Base-by-base conservation (phyloP, 1,140 invertebrate genomes). In the Drosophila cardini region DNA sequence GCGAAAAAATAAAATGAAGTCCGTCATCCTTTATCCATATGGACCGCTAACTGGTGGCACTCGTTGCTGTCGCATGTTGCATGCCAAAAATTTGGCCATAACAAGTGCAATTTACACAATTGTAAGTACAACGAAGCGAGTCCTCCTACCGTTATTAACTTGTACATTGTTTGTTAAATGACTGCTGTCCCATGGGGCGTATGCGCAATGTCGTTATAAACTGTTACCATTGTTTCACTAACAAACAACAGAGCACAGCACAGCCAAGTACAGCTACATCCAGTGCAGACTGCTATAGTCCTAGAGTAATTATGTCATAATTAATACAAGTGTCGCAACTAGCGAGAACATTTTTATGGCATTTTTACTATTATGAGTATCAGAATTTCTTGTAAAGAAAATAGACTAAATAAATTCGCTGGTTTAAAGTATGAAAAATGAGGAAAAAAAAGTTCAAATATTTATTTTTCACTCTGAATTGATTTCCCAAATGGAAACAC, bases 21-120 rank as follows among this genome's bases (percentile, higher is more conserved):
- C 93, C 69, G 92, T 93, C 52, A 92, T 93, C 56, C 89, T 93
- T 50, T 93, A 93, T 91, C 93, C 93, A 55, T 93, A 93, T 72
- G 92, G 92, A 73, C 91, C 92, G 72, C 81, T 92, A 60, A 92
- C 91, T 38, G 91, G 90, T 34, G 89, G 90, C 46, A 90, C 90
- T 62, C 92, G 93, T 55, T 95, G 94, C 89, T 94, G 94, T 81
- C 93, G 94, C 68, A 91, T 95, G 76, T 78, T 93, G 74, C 94
- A 95, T 91, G 94, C 94, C 69, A 94, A 94, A 87, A 94, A 95
- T 90, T 94, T 95, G 71, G 94, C 95, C 55, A 93, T 95, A 84
- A 94, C 94, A 71, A 94, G 94, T 89, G 94, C 94, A 68, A 93
- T 95, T 77, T 95, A 95, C 85, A 94, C 94, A 74, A 92, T 95